Evolutionary conservation across 2,888 invertebrate species (phyloP).

Genomic region (Himalopsyche japonica): DNA sequence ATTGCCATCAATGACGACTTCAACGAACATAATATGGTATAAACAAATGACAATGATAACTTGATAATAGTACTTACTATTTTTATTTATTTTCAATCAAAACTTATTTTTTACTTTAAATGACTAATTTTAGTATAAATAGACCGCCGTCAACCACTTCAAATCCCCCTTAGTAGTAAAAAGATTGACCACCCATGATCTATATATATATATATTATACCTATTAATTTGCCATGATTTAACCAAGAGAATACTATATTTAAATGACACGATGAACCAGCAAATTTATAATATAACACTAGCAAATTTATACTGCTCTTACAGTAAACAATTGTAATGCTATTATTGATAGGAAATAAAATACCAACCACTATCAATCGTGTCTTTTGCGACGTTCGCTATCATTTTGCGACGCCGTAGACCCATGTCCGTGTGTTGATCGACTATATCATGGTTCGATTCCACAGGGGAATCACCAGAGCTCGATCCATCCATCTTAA

Average conservation of each 20-base stretch:
- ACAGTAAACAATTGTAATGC: neutral
- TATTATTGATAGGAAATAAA: neutral
- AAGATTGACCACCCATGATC: no score
- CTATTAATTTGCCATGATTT: no score
- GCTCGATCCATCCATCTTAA: conserved; percentile 25
- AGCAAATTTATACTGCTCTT: neutral
- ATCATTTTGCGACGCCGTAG: conserved; percentile 55
- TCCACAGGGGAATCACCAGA: conserved; percentile 29
- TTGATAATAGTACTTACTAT: no score
- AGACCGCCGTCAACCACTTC: no score
- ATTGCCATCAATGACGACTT: no score
- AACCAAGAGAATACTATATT: neutral
- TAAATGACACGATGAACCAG: neutral
- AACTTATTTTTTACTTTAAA: no score
- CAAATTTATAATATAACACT: neutral
- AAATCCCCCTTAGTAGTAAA: no score
- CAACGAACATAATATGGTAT: no score
- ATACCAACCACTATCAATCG: conserved; percentile 49
- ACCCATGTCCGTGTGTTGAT: conserved; percentile 20
- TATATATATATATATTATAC: no score
- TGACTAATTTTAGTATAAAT: no score
- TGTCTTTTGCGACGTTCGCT: conserved; percentile 62
- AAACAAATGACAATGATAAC: no score
- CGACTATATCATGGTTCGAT: conserved; percentile 16
- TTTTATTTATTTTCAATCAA: no score